These are phyloP conservation scores for Melanotaenia parkinsoni DNA, from an alignment of 2,797 vertebrate genomes.

Conservation along the genomic window DNA sequence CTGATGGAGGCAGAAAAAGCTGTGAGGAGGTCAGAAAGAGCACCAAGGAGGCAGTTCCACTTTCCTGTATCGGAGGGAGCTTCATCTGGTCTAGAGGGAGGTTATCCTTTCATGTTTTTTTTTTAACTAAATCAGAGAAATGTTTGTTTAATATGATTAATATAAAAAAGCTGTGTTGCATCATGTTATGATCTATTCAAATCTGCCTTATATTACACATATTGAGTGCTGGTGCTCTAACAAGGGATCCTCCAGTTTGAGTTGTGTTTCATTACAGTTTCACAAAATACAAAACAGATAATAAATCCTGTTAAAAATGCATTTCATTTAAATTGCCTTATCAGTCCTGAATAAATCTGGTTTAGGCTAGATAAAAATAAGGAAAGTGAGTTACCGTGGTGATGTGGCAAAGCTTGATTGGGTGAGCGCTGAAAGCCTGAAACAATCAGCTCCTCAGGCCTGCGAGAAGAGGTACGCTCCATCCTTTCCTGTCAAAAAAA, in stretches of 20 bases:
- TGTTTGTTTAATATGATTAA: too few species aligned
- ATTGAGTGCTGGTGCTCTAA: too few species aligned
- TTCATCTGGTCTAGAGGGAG: neutral
- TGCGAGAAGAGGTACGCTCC: constrained; percentile 85
- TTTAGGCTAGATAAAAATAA: constrained; percentile 9
- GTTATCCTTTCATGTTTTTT: neutral
- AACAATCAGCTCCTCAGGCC: constrained; percentile 83
- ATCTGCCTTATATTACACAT: too few species aligned
- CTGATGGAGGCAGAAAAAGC: too few species aligned
- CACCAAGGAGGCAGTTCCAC: neutral
- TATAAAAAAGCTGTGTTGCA: too few species aligned
- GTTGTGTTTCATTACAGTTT: too few species aligned
- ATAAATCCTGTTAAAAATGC: too few species aligned
- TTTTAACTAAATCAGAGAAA: too few species aligned
- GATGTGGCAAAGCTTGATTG: constrained; percentile 81
- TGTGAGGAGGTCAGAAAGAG: neutral
- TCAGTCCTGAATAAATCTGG: constrained; percentile 3
- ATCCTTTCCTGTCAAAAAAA: constrained; percentile 87
- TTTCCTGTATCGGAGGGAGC: neutral
- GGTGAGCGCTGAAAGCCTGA: constrained; percentile 83
- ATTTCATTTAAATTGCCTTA: constrained; percentile 4
- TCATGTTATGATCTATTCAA: too few species aligned
- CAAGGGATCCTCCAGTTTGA: too few species aligned
- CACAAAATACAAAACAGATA: too few species aligned
- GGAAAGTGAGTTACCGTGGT: constrained; percentile 84